Evolutionary conservation across 2,113 vertebrate species (phyloP), one percentile per base, ranked within the genome.

Genomic region (Calonectris borealis): DNA sequence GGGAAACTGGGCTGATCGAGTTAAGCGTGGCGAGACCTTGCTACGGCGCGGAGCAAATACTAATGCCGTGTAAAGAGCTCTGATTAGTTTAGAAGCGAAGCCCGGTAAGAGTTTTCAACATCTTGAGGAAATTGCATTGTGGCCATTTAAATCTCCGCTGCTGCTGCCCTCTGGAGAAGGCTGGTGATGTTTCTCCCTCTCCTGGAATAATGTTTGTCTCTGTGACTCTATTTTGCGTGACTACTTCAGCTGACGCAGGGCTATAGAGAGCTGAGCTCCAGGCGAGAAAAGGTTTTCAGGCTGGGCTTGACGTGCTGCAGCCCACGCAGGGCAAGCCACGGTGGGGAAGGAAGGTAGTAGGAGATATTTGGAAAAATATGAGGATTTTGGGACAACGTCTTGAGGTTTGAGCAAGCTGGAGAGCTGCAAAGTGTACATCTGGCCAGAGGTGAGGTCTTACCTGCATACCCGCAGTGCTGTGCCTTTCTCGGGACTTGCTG

Each of bases 321-420:
- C 52, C 38, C 42, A 21, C 16, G 1, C 1, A 3, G 24, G 11
- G 27, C 58, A 88, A 83, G 32, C 2, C 0, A 0, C 2, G 2
- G 57, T 10, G 27, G 34, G 13, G 36, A 82, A 76, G 29, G 22
- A 64, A 85, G 40, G 31, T 32, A 34, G 20, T 16, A 38, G 44
- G 29, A 90, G 14, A 44, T 42, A 77, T 25, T 7, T 61, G 44
- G 68, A 49, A 86, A 88, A 86, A 38, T 29, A 46, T 3, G n/a
- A 83, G 31, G 16, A 69, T 82, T 49, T 18, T 2, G 32, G 40
- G 16, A 25, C 5, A 13, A 93, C 19, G 15, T 36, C 72, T 82
- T 57, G 38, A 80, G 36, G 49, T 21, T 80, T 5, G 2, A 18
- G 64, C 24, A 61, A 89, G 26, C 17, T 68, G n/a, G 26, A 85